phyloP scores from a whole-genome alignment of 2,888 invertebrate genomes.

The Sinhomidia bicolor region DNA sequence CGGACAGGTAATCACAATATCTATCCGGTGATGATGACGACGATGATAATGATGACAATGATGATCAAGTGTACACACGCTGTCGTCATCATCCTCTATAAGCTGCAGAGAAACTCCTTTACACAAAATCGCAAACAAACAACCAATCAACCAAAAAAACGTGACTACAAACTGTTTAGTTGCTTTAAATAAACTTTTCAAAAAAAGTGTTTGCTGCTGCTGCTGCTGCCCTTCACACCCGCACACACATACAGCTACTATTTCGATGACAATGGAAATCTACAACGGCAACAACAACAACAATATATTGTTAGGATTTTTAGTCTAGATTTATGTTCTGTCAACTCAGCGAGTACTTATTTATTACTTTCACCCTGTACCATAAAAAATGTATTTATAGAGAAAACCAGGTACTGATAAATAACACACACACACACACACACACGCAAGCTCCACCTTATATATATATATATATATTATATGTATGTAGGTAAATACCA shows the following conservation, averaged over 20 bases:
- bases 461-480: no score
- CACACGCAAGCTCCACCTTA: no score
- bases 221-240: background rate
- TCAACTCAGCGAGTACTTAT: conserved; percentile 39
- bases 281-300: background rate
- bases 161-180: conserved; percentile 54
- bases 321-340: conserved; percentile 49
- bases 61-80: conserved; percentile 10
- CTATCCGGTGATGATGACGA: conserved; percentile 10
- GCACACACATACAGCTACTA: background rate
- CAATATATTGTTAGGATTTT: conserved; percentile 23
- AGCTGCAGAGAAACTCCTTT: background rate
- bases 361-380: conserved; percentile 17
- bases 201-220: conserved; percentile 1
- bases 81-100: background rate
- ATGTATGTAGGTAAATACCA: no score
- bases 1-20: conserved; percentile 79
- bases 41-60: no score
- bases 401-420: background rate
- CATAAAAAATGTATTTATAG: background rate
- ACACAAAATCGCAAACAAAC: background rate
- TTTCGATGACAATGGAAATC: conserved; percentile 45
- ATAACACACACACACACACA: no score
- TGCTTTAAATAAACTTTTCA: conserved; percentile 6
- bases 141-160: conserved; percentile 10